A percentile compares a stretch with the other conserved stretches of the same genome.
Evolutionary conservation across 2,888 invertebrate species (phyloP).

Genomic region (Podotricha telesiphe): DNA sequence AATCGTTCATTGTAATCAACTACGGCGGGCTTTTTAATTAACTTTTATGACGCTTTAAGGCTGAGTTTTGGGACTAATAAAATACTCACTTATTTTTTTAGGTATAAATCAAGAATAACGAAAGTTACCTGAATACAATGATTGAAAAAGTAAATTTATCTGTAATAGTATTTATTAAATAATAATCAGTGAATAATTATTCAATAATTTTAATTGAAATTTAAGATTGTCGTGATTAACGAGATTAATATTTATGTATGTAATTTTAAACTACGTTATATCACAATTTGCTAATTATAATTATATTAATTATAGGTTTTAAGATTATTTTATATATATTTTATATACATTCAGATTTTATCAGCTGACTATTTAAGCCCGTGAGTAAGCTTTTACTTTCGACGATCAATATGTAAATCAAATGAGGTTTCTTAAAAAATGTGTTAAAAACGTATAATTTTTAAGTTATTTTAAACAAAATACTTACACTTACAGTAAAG

Average conservation of each 20-base stretch:
- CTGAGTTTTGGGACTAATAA: conserved; percentile 9
- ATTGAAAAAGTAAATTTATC: not conserved
- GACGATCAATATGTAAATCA: not conserved
- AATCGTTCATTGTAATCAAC: conserved; percentile 22
- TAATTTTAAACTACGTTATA: conserved; percentile 5
- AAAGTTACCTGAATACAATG: not conserved
- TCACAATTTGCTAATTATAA: conserved; percentile 10
- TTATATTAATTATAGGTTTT: conserved; percentile 4
- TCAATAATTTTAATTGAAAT: not conserved
- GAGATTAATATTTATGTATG: not conserved
- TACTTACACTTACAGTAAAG: not conserved
- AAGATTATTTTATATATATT: no score
- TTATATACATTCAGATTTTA: conserved; percentile 12
- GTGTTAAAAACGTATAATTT: not conserved
- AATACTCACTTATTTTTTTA: not conserved
- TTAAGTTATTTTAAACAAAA: conserved; percentile 6
- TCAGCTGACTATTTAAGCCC: not conserved
- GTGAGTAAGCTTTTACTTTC: conserved; percentile 16
- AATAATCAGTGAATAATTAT: not conserved
- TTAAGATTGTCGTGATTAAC: conserved; percentile 4
- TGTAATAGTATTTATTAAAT: no score
- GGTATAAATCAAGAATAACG: not conserved
- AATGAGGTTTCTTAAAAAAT: conserved; percentile 16
- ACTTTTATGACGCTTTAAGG: conserved; percentile 10
- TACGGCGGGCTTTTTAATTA: conserved; percentile 22